phyloP scores from a whole-genome alignment of 2,797 vertebrate genomes.

The Nyctibius grandis region DNA sequence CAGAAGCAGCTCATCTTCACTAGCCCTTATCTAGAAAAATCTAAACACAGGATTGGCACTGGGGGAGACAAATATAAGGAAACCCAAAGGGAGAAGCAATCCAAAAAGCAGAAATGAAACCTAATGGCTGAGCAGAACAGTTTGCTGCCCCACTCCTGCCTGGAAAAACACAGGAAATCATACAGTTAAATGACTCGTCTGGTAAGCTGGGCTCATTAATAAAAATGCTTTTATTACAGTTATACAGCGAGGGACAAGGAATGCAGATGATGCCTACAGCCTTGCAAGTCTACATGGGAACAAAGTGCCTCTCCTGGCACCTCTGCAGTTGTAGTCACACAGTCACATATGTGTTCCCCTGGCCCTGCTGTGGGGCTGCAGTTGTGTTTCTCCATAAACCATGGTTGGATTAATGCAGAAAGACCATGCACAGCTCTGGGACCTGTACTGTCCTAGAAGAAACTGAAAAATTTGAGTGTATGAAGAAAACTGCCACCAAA shows the following conservation, averaged over 20 bases:
- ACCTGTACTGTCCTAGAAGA: background rate
- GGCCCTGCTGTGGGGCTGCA: background rate
- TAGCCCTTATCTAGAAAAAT: background rate
- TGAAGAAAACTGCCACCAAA: background rate
- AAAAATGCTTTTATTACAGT: background rate
- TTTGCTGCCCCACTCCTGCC: background rate
- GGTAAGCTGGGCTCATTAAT: background rate
- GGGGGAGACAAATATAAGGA: background rate
- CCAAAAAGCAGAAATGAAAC: background rate
- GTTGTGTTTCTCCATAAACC: background rate
- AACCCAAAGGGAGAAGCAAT: background rate
- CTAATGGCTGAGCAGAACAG: background rate
- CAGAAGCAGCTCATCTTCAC: background rate
- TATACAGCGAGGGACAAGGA: background rate
- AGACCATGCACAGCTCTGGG: background rate
- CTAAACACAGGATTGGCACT: background rate
- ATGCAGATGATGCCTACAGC: background rate
- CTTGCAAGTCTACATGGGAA: background rate
- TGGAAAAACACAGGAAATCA: background rate
- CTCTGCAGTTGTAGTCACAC: background rate
- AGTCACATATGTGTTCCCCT: background rate
- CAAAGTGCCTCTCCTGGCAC: background rate
- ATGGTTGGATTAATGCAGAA: background rate
- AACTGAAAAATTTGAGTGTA: background rate
- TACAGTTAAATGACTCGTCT: background rate